Evolutionary conservation across 2,888 invertebrate species (phyloP).

Genomic region (Noctuana brunneofusca): DNA sequence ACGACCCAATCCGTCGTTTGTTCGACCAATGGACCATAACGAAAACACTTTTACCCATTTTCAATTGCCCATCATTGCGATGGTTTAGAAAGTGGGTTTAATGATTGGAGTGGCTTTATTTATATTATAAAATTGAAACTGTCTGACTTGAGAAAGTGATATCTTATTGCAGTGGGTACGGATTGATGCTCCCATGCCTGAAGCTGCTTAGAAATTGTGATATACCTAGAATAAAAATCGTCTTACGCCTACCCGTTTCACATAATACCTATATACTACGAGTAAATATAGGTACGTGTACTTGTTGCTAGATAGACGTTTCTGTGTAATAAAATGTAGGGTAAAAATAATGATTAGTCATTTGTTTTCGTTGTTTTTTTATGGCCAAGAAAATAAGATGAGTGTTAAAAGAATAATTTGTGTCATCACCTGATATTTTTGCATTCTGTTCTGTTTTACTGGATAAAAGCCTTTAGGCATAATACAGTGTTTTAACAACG

Average conservation of each 20-base stretch:
- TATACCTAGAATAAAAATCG: not conserved
- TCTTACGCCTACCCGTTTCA: too few relatives aligned
- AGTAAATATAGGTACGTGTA: too few relatives aligned
- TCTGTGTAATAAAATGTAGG: too few relatives aligned
- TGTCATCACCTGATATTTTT: too few relatives aligned
- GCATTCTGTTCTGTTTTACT: too few relatives aligned
- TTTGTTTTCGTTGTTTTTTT: not conserved
- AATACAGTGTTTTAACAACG: too few relatives aligned
- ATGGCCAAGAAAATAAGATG: not conserved
- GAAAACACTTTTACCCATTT: conserved; percentile 60
- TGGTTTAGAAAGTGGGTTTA: conserved; percentile 38
- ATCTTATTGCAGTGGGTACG: not conserved
- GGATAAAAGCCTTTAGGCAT: too few relatives aligned
- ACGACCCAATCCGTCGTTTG: conserved; percentile 51
- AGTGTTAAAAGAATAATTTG: too few relatives aligned
- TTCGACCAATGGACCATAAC: conserved; percentile 52
- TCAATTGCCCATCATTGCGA: conserved; percentile 51
- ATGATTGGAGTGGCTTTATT: conserved; percentile 29
- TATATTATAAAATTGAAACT: conserved; percentile 22
- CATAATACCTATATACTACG: too few relatives aligned
- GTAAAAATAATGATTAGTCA: too few relatives aligned
- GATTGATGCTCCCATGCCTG: not conserved
- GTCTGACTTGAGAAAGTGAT: conserved; percentile 13
- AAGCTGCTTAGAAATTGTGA: conserved; percentile 1
- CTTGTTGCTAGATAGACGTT: too few relatives aligned